These are phyloP conservation scores for Caretta caretta DNA, from an alignment of 2,113 vertebrate species.

Conservation along the genomic window DNA sequence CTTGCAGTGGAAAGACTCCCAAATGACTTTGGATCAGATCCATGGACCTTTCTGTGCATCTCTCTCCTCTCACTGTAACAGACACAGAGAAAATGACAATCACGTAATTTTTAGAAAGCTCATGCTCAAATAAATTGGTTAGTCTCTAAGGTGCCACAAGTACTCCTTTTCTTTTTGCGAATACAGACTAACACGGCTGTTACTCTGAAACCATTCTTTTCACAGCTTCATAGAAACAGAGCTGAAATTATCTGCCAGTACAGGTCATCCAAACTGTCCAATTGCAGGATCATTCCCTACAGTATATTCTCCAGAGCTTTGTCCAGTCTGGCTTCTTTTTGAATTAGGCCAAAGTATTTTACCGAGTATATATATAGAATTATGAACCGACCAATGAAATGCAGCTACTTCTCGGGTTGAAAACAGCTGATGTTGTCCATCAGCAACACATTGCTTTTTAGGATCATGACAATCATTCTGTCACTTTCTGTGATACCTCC, in stretches of 20 bases:
- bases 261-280: not conserved
- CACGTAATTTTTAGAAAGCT: not conserved
- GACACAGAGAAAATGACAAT: not conserved
- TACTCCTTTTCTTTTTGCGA: no score
- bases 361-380: constrained; percentile 37
- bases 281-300: constrained; percentile 27
- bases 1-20: not conserved
- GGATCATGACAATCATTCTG: constrained; percentile 13
- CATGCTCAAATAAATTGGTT: no score
- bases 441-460: constrained; percentile 11
- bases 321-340: not conserved
- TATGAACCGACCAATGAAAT: constrained; percentile 36
- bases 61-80: not conserved
- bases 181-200: no score
- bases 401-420: constrained; percentile 1
- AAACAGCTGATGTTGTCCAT: constrained; percentile 33
- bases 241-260: not conserved
- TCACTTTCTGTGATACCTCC: not conserved
- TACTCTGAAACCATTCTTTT: not conserved
- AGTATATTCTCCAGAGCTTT: constrained; percentile 27
- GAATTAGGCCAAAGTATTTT: constrained; percentile 30
- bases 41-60: not conserved
- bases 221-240: not conserved
- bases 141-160: no score
- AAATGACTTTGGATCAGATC: not conserved